These are phyloP conservation scores for Jaculus jaculus DNA, from an alignment of 2,113 vertebrate species.

Conservation along the genomic window DNA sequence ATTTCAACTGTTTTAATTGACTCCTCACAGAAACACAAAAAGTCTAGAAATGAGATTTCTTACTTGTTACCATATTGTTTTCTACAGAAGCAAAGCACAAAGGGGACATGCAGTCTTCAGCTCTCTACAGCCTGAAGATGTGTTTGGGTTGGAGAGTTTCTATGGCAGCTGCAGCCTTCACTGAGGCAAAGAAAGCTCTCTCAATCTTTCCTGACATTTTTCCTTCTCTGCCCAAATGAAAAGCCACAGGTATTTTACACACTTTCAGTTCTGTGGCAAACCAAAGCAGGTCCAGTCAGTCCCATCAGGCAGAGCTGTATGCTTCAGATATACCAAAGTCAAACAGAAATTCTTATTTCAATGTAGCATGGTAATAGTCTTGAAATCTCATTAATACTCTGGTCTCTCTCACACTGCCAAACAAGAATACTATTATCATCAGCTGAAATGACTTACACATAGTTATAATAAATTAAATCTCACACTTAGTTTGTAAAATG, in stretches of 20 bases:
- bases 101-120: neutral
- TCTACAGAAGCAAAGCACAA: neutral
- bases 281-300: neutral
- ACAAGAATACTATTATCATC: neutral
- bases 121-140: neutral
- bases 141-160: neutral
- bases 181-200: slow-evolving; percentile 1
- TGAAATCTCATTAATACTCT: neutral
- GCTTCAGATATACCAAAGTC: neutral
- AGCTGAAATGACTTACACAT: neutral
- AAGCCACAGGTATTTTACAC: neutral
- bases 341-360: slow-evolving; percentile 9
- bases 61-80: neutral
- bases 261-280: neutral
- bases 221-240: slow-evolving; percentile 28
- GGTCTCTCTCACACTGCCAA: slow-evolving; percentile 4
- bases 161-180: neutral
- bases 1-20: neutral
- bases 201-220: neutral
- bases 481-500: slow-evolving; percentile 28
- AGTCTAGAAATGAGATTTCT: neutral
- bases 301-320: neutral
- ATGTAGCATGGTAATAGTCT: neutral
- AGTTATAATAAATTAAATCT: slow-evolving; percentile 41
- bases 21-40: slow-evolving; percentile 35